These are phyloP conservation scores for Dolichallabes microphthalmus DNA, from an alignment of 2,113 vertebrate genomes.

Conservation along the genomic window DNA sequence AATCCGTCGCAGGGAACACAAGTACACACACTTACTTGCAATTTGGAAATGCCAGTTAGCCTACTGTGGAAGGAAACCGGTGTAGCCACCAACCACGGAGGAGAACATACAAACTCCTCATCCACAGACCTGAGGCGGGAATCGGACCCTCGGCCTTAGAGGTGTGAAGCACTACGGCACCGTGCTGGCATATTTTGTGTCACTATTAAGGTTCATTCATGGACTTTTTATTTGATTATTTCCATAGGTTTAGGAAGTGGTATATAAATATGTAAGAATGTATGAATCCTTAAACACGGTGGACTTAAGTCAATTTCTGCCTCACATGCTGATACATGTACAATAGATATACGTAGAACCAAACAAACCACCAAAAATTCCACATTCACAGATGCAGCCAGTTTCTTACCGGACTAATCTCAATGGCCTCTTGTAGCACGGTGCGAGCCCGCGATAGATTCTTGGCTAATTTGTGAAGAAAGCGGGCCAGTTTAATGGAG, in stretches of 20 bases:
- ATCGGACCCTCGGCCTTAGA: too few relatives aligned
- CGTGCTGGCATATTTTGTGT: too few relatives aligned
- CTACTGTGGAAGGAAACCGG: too few relatives aligned
- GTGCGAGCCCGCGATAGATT: conserved; percentile 68
- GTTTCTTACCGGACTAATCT: conserved; percentile 75
- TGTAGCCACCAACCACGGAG: too few relatives aligned
- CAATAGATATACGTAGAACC: background rate
- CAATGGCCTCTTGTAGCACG: conserved; percentile 75
- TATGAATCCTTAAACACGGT: background rate
- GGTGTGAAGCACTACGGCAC: too few relatives aligned
- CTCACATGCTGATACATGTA: background rate
- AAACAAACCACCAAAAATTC: background rate
- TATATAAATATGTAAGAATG: background rate
- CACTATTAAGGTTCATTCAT: too few relatives aligned
- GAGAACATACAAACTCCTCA: too few relatives aligned
- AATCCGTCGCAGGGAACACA: too few relatives aligned
- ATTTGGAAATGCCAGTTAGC: too few relatives aligned
- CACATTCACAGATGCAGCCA: background rate
- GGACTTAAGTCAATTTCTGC: background rate
- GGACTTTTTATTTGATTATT: too few relatives aligned
- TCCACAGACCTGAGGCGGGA: too few relatives aligned
- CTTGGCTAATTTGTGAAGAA: conserved; percentile 73
- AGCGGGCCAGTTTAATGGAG: conserved; percentile 78
- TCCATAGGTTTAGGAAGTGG: background rate
- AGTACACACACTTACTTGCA: too few relatives aligned